Conservation (phyloP, 2,888 invertebrate genomes). For the Drosophila setosimentum region DNA sequence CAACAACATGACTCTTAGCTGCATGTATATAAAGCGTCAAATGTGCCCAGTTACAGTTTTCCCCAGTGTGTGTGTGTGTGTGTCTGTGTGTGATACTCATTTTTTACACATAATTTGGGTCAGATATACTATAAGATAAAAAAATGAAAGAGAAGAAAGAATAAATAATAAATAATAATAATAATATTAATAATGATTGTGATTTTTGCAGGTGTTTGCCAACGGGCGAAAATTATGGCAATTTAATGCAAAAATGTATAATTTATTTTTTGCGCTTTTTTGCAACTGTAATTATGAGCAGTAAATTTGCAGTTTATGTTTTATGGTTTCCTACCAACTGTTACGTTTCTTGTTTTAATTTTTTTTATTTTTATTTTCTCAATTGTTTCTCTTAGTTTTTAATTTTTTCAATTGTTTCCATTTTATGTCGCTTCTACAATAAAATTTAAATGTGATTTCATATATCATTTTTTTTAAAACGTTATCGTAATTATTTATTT, state of each 20-base stretch:
- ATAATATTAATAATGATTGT: constrained; percentile 15
- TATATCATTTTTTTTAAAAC: constrained; percentile 22
- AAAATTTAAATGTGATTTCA: constrained; percentile 46
- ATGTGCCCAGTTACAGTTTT: constrained; percentile 40
- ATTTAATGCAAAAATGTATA: constrained; percentile 51
- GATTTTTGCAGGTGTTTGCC: constrained; percentile 43
- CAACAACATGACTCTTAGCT: constrained; percentile 19
- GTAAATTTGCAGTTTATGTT: constrained; percentile 54
- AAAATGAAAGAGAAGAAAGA: background rate
- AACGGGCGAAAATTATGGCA: constrained; percentile 55
- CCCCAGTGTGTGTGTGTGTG: constrained; percentile 6
- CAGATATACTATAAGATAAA: constrained; percentile 19
- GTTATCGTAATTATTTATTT: background rate
- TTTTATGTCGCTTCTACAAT: constrained; percentile 9
- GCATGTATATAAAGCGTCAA: constrained; percentile 30
- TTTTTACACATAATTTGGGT: constrained; percentile 35
- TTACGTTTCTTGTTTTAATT: background rate
- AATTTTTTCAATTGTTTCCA: background rate
- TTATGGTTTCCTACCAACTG: constrained; percentile 51
- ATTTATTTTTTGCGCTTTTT: constrained; percentile 29
- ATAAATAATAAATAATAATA: constrained; percentile 1
- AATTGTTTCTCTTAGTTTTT: background rate
- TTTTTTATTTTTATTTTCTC: background rate
- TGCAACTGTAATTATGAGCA: constrained; percentile 23
- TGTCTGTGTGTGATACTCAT: constrained; percentile 10